Percentiles rank a stretch among this genome's conserved stretches.
These are phyloP conservation scores for Crocidura indochinensis DNA, from an alignment of 2,797 vertebrate genomes.

Conservation along the genomic window DNA sequence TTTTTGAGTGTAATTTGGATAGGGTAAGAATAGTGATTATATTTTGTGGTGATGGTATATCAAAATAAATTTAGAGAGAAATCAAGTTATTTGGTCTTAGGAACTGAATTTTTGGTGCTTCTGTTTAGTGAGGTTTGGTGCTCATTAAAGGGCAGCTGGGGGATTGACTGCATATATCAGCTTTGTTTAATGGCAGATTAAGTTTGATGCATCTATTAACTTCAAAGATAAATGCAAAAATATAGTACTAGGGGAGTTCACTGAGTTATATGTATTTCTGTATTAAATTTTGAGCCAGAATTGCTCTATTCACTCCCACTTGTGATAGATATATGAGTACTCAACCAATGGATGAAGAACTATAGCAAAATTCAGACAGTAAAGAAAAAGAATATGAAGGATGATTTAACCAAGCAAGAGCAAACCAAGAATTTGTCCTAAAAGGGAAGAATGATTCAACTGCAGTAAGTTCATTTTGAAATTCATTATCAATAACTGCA, in stretches of 20 bases:
- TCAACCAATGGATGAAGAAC: background rate
- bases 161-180: background rate
- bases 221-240: background rate
- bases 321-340: background rate
- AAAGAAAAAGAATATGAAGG: background rate
- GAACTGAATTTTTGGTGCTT: background rate
- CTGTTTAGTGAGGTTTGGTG: background rate
- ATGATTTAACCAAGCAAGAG: background rate
- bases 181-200: constrained; percentile 10
- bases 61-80: background rate
- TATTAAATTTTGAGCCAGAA: constrained; percentile 33
- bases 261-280: background rate
- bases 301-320: background rate
- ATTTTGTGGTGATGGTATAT: background rate
- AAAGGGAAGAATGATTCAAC: background rate
- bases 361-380: background rate
- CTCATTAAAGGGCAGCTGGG: background rate
- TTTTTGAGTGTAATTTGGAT: too few species aligned
- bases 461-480: constrained; percentile 12
- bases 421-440: background rate
- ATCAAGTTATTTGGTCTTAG: background rate
- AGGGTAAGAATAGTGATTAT: background rate
- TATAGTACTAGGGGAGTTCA: background rate
- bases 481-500: background rate
- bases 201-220: background rate